Base-by-base conservation (phyloP, 2,797 vertebrate species). In the Catostomus latipinnis region DNA sequence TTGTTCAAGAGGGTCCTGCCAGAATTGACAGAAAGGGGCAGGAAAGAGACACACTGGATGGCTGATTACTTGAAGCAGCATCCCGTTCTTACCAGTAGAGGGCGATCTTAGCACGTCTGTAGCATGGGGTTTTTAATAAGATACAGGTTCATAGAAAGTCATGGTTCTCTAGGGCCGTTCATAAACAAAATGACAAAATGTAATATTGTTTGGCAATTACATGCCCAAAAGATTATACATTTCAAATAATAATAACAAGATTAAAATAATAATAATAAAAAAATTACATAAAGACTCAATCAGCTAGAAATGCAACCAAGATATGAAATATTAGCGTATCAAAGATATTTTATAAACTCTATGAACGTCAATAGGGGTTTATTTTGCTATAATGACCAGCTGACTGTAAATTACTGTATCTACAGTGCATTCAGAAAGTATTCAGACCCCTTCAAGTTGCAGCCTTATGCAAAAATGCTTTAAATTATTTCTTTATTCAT, bases 51-150 rank as follows among this genome's bases (percentile, higher is more conserved):
- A 81, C 74, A 85, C 80, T 71, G 88, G 83, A 88, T 61, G 81
- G 76, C 86, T 67, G 85, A 81, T 63, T 85, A 88, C 87, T 89
- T 85, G 53, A 81, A 81, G 80, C 87, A 89, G 87, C 81, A 62
- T 90, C 89, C 85, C 87, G 84, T 82, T 92, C 91, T 93, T 93
- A 93, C 94, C 93, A 94, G 91, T 86, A 91, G 92, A 91, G 90
- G 92, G 91, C 13, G 91, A 90, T 87, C 89, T 92, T 88, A 94
- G 91, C 87, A 92, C 92, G 78, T 94, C 93, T 93, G 92, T 85
- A 87, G 90, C 90, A 81, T 81, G 75, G 58, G 74, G 88, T 85
- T 52, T 90, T 90, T 86, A 84, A 87, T 84, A 88, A 89, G 72
- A 86, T 50, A 74, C 18, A 68, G 53, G 66, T 63, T 80, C 83